These are phyloP conservation scores for Yponomeuta sedellus DNA, from an alignment of 2,888 invertebrate genomes.

Conservation along the genomic window DNA sequence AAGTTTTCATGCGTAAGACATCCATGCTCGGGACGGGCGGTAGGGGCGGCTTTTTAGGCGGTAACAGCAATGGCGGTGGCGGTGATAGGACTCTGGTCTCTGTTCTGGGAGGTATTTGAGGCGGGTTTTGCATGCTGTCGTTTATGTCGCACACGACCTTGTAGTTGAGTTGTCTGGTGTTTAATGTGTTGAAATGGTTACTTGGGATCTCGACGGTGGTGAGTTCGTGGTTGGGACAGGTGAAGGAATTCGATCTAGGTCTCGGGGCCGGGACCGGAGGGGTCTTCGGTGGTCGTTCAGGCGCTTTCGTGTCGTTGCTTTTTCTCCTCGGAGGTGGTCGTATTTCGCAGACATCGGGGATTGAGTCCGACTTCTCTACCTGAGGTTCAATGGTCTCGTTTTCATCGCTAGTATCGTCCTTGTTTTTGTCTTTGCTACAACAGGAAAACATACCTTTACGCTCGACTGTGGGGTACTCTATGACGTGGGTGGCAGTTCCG, in stretches of 20 bases:
- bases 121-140: conserved; percentile 56
- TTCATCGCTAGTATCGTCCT: conserved; percentile 68
- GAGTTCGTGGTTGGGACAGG: conserved; percentile 60
- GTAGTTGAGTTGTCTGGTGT: conserved; percentile 63
- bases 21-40: conserved; percentile 82
- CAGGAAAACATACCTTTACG: conserved; percentile 84
- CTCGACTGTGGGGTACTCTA: conserved; percentile 84
- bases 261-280: conserved; percentile 67
- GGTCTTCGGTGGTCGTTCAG: conserved; percentile 82
- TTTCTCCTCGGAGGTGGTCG: conserved; percentile 80
- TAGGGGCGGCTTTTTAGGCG: conserved; percentile 84
- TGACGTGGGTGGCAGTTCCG: conserved; percentile 70
- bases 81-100: conserved; percentile 57
- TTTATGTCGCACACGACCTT: conserved; percentile 66
- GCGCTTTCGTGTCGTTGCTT: conserved; percentile 71
- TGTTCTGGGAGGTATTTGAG: conserved; percentile 71
- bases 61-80: conserved; percentile 74
- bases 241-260: conserved; percentile 76
- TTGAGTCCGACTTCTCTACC: conserved; percentile 58
- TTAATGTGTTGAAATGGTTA: conserved; percentile 65
- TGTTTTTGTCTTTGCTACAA: conserved; percentile 78
- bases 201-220: conserved; percentile 59
- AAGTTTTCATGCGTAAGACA: conserved; percentile 74
- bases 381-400: conserved; percentile 50
- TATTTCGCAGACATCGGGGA: conserved; percentile 70